phyloP scores from a whole-genome alignment of 2,113 vertebrate species.

The Bubalus kerabau region DNA sequence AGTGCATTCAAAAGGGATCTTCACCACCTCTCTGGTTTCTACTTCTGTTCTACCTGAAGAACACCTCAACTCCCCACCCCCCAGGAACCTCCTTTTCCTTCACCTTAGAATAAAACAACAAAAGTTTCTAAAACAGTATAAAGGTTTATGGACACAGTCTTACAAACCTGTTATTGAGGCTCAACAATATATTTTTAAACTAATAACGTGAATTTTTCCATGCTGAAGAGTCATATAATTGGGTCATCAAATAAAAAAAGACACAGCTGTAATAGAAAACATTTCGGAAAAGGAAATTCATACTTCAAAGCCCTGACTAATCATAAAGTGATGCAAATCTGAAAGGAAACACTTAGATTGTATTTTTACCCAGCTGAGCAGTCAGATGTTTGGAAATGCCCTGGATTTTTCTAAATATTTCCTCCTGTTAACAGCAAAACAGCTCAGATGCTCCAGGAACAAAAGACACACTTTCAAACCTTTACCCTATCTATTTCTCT shows the following conservation, averaged over 20 bases:
- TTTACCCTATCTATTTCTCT: not conserved
- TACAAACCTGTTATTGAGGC: constrained; percentile 30
- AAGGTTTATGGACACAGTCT: constrained; percentile 31
- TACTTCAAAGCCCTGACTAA: constrained; percentile 70
- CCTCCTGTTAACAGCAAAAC: constrained; percentile 60
- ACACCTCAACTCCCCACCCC: not conserved
- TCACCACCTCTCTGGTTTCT: not conserved
- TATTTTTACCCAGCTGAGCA: constrained; percentile 74
- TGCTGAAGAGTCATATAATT: constrained; percentile 68
- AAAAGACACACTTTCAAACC: not conserved
- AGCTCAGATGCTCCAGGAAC: not conserved
- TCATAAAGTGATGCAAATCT: constrained; percentile 73
- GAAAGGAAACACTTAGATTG: constrained; percentile 79
- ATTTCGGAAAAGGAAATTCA: constrained; percentile 66
- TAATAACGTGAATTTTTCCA: constrained; percentile 58
- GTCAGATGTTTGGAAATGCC: constrained; percentile 77
- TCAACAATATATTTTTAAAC: constrained; percentile 53
- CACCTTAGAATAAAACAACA: not conserved
- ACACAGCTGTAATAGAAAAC: constrained; percentile 74
- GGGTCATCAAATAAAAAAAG: constrained; percentile 56
- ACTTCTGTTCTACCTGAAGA: not conserved
- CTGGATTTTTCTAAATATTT: constrained; percentile 69
- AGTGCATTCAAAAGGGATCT: not conserved
- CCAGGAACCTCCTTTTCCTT: not conserved
- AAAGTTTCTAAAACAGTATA: constrained; percentile 23